These are phyloP conservation scores for Trididemnum miniatum DNA, from an alignment of 23 tunicate species.

Conservation along the genomic window DNA sequence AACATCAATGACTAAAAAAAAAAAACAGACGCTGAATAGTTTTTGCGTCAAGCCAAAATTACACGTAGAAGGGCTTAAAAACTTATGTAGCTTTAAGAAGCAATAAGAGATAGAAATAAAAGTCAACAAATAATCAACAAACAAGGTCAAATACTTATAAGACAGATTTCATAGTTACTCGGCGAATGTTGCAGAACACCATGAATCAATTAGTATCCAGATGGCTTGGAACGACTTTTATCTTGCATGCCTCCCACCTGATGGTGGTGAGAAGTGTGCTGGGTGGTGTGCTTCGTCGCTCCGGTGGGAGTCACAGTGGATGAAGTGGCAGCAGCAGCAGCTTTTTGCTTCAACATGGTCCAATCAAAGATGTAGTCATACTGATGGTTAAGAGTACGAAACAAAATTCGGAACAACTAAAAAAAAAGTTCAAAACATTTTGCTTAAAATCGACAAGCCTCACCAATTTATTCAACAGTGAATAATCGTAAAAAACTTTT, in stretches of 20 bases:
- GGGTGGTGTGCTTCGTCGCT: conserved; percentile 80
- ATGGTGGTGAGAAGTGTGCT: conserved; percentile 75
- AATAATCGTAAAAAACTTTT: too few species aligned
- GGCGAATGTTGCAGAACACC: neutral
- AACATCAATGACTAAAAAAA: too few species aligned
- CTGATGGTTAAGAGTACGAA: conserved; percentile 97
- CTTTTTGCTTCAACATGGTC: conserved; percentile 99
- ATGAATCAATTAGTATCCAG: conserved; percentile 39
- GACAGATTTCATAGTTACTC: neutral
- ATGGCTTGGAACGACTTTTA: conserved; percentile 52
- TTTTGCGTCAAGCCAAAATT: too few species aligned
- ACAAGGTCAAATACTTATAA: conserved; percentile 8
- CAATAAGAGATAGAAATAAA: neutral
- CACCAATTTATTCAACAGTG: too few species aligned
- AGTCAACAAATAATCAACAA: neutral
- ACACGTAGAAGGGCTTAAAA: too few species aligned
- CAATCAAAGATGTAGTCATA: conserved; percentile 99
- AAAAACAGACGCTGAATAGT: too few species aligned
- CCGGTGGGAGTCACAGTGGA: conserved; percentile 94
- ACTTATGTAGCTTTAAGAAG: too few species aligned
- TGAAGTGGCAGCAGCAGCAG: conserved; percentile 96
- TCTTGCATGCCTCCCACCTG: conserved; percentile 41
- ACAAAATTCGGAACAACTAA: conserved; percentile 92
- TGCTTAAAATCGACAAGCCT: too few species aligned
- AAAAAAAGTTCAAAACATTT: too few species aligned